Base-by-base conservation (phyloP, 2,797 vertebrate genomes). In the Hyperoplus lanceolatus region DNA sequence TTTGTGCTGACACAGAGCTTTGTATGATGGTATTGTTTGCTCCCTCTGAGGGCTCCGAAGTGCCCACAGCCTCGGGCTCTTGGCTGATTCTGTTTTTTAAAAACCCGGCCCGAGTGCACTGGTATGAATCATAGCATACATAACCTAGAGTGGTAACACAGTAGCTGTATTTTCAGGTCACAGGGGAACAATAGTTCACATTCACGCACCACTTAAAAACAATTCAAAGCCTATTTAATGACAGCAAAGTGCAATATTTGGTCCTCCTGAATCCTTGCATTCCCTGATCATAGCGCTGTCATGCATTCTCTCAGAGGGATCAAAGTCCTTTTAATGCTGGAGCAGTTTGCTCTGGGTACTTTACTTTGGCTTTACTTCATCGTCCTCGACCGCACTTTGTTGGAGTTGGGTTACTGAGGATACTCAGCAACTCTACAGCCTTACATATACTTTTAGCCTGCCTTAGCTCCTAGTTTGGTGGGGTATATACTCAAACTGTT, bases 171-270 rank as follows among this genome's bases (percentile, higher is more conserved):
- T 83, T 65, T 82, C 29, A 29, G 29, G 29, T 29, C 70, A 61
- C 21, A 4, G 4, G 48, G 45, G 56, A 83, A 77, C 81, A 83
- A 62, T 5, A 16, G 54, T 73, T n/a, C 77, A 70, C 77, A 79
- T 79, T 86, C 78, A 83, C 55, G 71, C 83, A 45, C 43, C 41
- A 69, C 54, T 51, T 46, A 80, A 73, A 18, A 72, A 60, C 79
- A 70, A 60, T 42, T 43, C 15, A 66, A 18, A 8, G 0, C 12
- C 14, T 16, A 50, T 15, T 50, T 49, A 14, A 73, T 77, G 79
- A 58, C 58, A 64, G 80, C 79, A 75, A 85, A 87, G 75, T 64
- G 8, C 62, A n/a, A 7, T 71, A 65, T 74, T 68, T 82, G n/a
- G 79, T 29, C 29, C 29, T 82, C 39, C 79, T n/a, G 43, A 49